These are phyloP conservation scores for Bombycilla garrulus DNA, from an alignment of 2,113 vertebrate genomes.

Conservation along the genomic window DNA sequence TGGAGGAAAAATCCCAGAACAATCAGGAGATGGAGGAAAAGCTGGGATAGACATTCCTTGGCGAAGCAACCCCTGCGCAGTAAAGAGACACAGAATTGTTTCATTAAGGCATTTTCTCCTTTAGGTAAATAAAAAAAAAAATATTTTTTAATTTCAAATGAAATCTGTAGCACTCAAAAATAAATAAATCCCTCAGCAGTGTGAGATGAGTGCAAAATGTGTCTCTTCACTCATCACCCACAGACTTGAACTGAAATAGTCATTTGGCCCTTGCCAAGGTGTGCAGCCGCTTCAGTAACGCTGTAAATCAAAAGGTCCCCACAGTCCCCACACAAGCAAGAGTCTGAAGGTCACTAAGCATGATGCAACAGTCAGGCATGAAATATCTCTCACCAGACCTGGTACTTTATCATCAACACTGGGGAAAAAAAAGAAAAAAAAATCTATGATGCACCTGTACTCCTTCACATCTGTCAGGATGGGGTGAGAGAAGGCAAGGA, in stretches of 20 bases:
- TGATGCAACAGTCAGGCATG: conserved; percentile 9
- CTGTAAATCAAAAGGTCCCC: conserved; percentile 44
- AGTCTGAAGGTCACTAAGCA: conserved; percentile 36
- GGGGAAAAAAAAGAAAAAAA: background rate
- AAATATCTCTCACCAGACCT: conserved; percentile 16
- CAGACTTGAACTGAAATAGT: conserved; percentile 37
- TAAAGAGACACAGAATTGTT: background rate
- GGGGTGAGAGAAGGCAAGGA: background rate
- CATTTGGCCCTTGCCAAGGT: conserved; percentile 58
- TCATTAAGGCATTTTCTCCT: background rate
- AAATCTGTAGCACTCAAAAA: background rate
- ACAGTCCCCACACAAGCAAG: background rate
- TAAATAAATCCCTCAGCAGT: conserved; percentile 36
- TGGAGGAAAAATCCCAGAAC: background rate
- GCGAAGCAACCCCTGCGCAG: background rate
- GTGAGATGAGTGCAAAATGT: conserved; percentile 23
- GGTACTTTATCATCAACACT: background rate
- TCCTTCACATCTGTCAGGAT: background rate
- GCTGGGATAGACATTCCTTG: background rate
- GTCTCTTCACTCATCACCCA: conserved; percentile 32
- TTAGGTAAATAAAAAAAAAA: background rate
- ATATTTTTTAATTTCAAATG: background rate
- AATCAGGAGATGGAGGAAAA: background rate
- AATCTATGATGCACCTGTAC: background rate
- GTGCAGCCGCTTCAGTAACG: conserved; percentile 16